phyloP scores from a whole-genome alignment of 2,888 invertebrate genomes.

The Pollenia amentaria region DNA sequence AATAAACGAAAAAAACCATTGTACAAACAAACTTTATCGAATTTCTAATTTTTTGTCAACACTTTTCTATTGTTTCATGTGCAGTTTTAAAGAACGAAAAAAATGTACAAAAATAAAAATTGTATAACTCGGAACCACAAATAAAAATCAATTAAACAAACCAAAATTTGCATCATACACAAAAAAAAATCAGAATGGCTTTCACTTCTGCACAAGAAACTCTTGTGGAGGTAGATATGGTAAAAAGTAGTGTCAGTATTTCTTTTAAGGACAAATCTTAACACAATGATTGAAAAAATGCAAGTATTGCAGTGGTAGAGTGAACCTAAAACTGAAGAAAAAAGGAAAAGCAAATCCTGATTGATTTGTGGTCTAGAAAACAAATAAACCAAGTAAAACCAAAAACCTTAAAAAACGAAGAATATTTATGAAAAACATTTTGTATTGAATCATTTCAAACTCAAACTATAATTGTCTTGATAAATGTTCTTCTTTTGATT shows the following conservation, averaged over 20 bases:
- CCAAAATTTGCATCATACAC: neutral
- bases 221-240: neutral
- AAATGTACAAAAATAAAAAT: neutral
- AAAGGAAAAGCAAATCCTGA: constrained; percentile 5
- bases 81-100: neutral
- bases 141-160: constrained; percentile 18
- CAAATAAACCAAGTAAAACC: neutral
- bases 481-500: constrained; percentile 15
- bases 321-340: constrained; percentile 2
- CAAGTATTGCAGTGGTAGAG: constrained; percentile 7
- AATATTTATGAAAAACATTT: neutral
- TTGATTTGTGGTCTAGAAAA: constrained; percentile 46
- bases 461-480: constrained; percentile 18
- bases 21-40: neutral
- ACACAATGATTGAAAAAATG: neutral
- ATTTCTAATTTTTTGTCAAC: constrained; percentile 23
- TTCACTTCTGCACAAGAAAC: neutral
- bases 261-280: neutral
- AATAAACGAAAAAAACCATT: too few relatives aligned
- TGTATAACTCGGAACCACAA: constrained; percentile 5
- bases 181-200: neutral
- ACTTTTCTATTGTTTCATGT: constrained; percentile 20
- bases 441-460: constrained; percentile 1
- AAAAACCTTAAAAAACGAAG: neutral
- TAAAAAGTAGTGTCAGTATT: neutral